Percentiles rank a stretch among this genome's conserved stretches.
phyloP scores from a whole-genome alignment of 2,797 vertebrate species.

The Iguana delicatissima region DNA sequence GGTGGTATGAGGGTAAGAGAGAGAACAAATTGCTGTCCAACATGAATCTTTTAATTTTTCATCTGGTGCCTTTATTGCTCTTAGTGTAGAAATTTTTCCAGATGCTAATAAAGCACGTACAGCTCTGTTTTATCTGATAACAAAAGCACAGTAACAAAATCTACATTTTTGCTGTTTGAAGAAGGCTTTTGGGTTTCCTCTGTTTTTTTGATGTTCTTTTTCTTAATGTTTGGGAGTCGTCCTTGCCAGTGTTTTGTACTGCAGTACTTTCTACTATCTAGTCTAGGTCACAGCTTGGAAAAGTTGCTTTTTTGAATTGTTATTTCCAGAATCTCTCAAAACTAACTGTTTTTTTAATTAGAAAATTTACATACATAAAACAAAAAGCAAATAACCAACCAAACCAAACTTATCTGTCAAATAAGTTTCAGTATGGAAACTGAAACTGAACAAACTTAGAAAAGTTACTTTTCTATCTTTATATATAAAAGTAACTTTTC shows the following conservation, averaged over 20 bases:
- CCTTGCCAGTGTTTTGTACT: not conserved
- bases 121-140: not conserved
- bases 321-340: no score
- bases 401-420: no score
- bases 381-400: no score
- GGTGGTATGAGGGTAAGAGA: no score
- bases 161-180: not conserved
- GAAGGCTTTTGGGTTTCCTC: not conserved
- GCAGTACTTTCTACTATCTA: not conserved
- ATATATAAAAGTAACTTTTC: not conserved
- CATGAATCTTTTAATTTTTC: not conserved
- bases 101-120: not conserved
- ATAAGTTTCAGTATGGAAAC: no score
- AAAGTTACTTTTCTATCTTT: no score
- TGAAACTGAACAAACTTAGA: no score
- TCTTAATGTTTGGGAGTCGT: not conserved
- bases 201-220: not conserved
- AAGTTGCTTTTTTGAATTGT: no score
- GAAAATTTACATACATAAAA: no score
- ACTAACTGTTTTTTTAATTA: no score
- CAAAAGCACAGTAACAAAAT: not conserved
- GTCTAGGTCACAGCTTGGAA: no score
- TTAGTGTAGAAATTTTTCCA: not conserved
- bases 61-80: not conserved
- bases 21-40: not conserved